Evolutionary conservation across 1,140 invertebrate species (phyloP), one percentile per base, ranked within the genome.

Genomic region (Vanessa atalanta): DNA sequence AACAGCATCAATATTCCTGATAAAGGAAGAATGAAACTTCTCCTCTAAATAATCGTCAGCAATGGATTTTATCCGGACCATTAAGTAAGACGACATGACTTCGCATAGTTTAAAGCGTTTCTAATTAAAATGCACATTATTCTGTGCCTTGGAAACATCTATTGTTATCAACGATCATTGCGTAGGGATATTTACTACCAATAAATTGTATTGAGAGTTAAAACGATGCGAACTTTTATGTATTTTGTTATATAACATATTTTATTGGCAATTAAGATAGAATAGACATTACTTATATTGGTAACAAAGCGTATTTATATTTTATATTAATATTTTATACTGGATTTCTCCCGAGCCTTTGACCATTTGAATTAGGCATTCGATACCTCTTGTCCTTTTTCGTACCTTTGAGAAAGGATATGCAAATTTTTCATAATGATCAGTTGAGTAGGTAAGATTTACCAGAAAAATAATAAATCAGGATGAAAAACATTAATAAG

Each of bases 61-160:
- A 71, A 76, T 65, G 78, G 79, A 82, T 82, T 82, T 82, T 80
- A 88, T 84, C 83, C 72, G 60, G 26, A 60, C 82, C 77, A 85
- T 85, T 86, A 86, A 82, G 81, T 81, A 79, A 80, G 78, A 79
- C 78, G 82, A 83, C 79, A 83, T 66, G 65, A 66, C 70, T 76
- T 77, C 82, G 83, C 85, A 83, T 82, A 83, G 78, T 80, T 88
- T 84, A 78, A 81, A 70, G 76, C 61, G 69, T 78, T 23, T 69
- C 55, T 69, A 87, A 86, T 89, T 87, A 89, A 88, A 88, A 87
- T 83, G 84, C 84, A 81, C 79, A 83, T 81, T 84, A 85, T 85
- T 83, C 78, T 75, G 47, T 23, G 53, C 79, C 80, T 80, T 65
- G 53, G 71, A 72, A 80, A 78, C 81, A 67, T 68, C 79, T 83